Percentiles rank a stretch among this genome's conserved stretches.
phyloP scores from a whole-genome alignment of 2,113 vertebrate species.

The Megaceryle maxima region DNA sequence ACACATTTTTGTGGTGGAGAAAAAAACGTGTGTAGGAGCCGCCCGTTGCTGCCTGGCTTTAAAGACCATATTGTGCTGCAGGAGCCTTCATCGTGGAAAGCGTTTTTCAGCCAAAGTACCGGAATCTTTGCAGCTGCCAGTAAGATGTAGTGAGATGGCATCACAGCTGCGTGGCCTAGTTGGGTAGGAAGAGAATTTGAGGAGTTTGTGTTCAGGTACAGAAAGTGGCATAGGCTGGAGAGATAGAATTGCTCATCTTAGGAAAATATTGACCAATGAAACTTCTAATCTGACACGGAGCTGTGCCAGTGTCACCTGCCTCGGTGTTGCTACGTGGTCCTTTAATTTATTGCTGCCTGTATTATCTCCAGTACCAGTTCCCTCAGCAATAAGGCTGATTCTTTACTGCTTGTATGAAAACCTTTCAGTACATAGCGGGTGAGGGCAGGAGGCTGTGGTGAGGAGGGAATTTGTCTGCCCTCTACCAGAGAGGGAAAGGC shows the following conservation, averaged over 20 bases:
- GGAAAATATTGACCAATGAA: neutral
- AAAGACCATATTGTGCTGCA: neutral
- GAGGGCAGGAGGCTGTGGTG: neutral
- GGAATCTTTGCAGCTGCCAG: neutral
- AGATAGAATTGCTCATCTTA: neutral
- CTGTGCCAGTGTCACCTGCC: accelerated
- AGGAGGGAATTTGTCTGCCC: neutral
- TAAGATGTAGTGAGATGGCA: neutral
- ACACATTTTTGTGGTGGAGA: neutral
- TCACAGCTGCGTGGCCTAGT: accelerated
- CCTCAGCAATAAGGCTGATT: neutral
- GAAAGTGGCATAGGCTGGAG: neutral
- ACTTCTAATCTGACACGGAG: neutral
- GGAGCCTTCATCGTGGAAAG: neutral
- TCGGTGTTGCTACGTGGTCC: accelerated
- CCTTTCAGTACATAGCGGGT: accelerated
- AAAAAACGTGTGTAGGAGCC: neutral
- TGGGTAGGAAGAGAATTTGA: neutral
- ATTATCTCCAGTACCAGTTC: accelerated
- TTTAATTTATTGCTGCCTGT: neutral
- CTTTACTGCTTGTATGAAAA: neutral
- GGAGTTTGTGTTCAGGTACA: neutral
- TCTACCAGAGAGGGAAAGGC: neutral
- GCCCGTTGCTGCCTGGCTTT: neutral
- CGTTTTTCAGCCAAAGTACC: neutral